These are phyloP conservation scores for Mellilla xanthometata DNA, from an alignment of 2,888 invertebrate genomes.

Conservation along the genomic window DNA sequence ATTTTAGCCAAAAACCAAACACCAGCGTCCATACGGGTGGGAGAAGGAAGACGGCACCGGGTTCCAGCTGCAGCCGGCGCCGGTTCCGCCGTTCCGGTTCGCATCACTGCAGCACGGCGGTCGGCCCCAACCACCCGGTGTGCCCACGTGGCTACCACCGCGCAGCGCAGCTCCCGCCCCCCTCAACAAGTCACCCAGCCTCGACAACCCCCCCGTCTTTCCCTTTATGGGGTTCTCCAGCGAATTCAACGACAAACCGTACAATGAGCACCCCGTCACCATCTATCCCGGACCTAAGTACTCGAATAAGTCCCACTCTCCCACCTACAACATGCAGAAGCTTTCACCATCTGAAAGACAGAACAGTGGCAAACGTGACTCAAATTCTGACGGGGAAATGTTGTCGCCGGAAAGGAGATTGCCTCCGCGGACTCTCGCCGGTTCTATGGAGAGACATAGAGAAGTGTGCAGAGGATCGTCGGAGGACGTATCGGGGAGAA, in stretches of 20 bases:
- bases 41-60: constrained; percentile 78
- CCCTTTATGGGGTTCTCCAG: constrained; percentile 78
- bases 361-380: constrained; percentile 59
- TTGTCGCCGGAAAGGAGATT: constrained; percentile 78
- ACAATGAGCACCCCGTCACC: constrained; percentile 86
- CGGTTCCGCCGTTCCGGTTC: constrained; percentile 84
- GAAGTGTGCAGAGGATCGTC: constrained; percentile 87
- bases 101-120: constrained; percentile 86
- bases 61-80: constrained; percentile 79
- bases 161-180: constrained; percentile 48
- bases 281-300: constrained; percentile 84
- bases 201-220: constrained; percentile 70
- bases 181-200: constrained; percentile 66
- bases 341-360: constrained; percentile 70
- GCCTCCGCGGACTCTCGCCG: constrained; percentile 87
- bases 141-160: constrained; percentile 71
- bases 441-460: constrained; percentile 89
- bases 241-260: constrained; percentile 77
- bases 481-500: constrained; percentile 70
- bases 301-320: constrained; percentile 65
- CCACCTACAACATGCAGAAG: constrained; percentile 65
- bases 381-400: constrained; percentile 69
- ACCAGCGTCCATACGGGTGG: constrained; percentile 89
- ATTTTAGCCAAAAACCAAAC: constrained; percentile 87
- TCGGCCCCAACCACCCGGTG: constrained; percentile 53